phyloP scores from a whole-genome alignment of 2,888 invertebrate genomes.

The Boloria selene region DNA sequence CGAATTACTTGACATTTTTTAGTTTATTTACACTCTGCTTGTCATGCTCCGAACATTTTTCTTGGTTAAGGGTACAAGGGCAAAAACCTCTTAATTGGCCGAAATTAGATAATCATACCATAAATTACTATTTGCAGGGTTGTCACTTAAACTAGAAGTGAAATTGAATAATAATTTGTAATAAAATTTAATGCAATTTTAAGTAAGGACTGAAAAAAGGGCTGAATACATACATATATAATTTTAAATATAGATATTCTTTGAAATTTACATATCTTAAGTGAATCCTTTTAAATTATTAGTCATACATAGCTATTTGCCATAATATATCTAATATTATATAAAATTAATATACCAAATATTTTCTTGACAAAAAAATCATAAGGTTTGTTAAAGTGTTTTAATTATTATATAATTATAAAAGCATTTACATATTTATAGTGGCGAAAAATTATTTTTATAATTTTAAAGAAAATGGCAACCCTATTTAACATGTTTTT shows the following conservation, averaged over 20 bases:
- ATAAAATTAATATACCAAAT: too few species aligned
- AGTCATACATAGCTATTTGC: too few species aligned
- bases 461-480: neutral
- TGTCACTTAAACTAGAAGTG: slow-evolving; percentile 8
- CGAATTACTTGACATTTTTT: neutral
- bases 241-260: too few species aligned
- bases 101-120: slow-evolving; percentile 45
- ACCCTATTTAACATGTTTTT: slow-evolving; percentile 45
- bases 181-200: too few species aligned
- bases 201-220: too few species aligned
- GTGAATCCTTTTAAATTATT: too few species aligned
- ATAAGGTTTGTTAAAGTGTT: neutral
- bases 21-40: neutral
- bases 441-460: neutral
- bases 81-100: slow-evolving; percentile 53
- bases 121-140: slow-evolving; percentile 24
- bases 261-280: too few species aligned
- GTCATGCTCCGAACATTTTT: neutral
- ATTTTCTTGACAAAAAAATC: neutral
- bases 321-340: too few species aligned
- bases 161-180: neutral
- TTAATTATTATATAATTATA: too few species aligned
- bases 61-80: slow-evolving; percentile 34
- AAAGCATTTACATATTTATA: neutral
- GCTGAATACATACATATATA: too few species aligned